phyloP scores from a whole-genome alignment of 2,113 vertebrate genomes.

The Astur gentilis region DNA sequence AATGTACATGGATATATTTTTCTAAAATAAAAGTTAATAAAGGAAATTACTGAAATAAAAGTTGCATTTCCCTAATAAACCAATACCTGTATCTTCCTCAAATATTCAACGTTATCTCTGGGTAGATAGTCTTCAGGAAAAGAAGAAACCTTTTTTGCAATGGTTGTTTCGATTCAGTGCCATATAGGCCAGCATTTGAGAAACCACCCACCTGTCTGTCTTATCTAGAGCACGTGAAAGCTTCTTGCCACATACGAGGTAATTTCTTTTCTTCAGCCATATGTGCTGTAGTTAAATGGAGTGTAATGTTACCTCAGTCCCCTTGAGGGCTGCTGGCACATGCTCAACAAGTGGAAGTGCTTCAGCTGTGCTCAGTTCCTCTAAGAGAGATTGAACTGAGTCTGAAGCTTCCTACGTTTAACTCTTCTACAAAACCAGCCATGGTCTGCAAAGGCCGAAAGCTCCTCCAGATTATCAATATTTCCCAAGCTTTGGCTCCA shows the following conservation, averaged over 20 bases:
- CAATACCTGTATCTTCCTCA: neutral
- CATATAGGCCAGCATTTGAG: neutral
- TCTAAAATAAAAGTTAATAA: neutral
- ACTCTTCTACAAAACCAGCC: neutral
- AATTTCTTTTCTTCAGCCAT: neutral
- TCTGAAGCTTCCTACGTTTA: neutral
- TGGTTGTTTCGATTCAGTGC: neutral
- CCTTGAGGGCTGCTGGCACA: neutral
- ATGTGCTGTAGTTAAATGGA: neutral
- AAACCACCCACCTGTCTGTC: neutral
- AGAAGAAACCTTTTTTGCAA: neutral
- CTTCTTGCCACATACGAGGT: accelerated
- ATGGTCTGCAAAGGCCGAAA: neutral
- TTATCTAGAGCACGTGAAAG: neutral
- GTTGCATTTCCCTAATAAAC: neutral
- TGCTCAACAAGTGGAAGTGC: neutral
- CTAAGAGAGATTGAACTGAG: accelerated
- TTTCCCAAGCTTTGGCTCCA: neutral
- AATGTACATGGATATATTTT: neutral
- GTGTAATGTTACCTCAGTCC: neutral
- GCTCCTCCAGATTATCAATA: neutral
- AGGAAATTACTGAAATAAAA: neutral
- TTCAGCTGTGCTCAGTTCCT: neutral
- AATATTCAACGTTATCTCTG: neutral
- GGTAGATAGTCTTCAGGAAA: neutral